Base-by-base conservation (phyloP, 1,140 invertebrate genomes). In the Drosophila oshimai region DNA sequence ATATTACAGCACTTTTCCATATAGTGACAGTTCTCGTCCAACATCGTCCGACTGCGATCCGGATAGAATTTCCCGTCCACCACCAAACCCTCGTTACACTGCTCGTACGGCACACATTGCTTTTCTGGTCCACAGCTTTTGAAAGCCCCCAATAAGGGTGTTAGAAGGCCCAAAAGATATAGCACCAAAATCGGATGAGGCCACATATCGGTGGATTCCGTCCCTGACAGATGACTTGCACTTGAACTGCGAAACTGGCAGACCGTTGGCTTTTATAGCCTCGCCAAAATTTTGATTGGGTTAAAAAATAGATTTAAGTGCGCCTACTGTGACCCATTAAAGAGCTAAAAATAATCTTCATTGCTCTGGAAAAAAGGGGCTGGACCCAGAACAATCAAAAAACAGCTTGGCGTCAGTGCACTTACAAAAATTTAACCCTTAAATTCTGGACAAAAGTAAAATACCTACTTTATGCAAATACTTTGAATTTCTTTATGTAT, bases 1-100 rank as follows among this genome's bases (percentile, higher is more conserved):
- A 10, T 6, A 15, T 55, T 45, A 10, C 79, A 84, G 28, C 79
- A 84, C 31, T 84, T 84, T 13, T 84, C 79, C 79, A 74, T 83
- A 28, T 83, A 84, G 29, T 84, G 73, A 3, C 79, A 83, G 4
- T 53, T 7, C 36, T 71, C 62, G 2, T 83, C 79, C 36, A 34
- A 20, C 7, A 44, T 24, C 0, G 70, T 83, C 0, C 79, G 34
- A 33, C 61, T 83, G 0, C 58, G 69, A 57, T 83, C 79, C 7
- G 69, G 61, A 45, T 83, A 83, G 39, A 74, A 78, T 9, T 60
- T 42, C 4, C 64, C 79, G 3, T 84, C 74, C 1, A 84, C 42
- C 6, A 15, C 24, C 6, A 71, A 6, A 3, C 70, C 79, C 22
- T 84, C 79, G 6, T 74, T 67, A 55, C 79, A 84, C 13, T 53